Evolutionary conservation across 2,797 vertebrate species (phyloP), one percentile per base, ranked within the genome.

Genomic region (Schizopygopsis malacanthus): DNA sequence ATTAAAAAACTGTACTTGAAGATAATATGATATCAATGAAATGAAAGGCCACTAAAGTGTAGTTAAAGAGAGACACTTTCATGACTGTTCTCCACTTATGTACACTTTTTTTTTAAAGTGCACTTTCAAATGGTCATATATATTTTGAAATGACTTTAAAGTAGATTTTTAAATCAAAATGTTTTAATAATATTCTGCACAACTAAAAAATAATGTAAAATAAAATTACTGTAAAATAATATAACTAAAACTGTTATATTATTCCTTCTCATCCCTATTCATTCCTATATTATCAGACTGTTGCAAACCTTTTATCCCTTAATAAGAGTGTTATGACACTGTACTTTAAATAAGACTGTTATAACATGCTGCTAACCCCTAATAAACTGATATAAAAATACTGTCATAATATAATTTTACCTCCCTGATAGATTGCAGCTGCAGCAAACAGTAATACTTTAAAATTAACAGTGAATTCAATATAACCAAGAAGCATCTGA

Each of bases 401-500:
- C 15, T 43, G 43, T 43, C 18, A 20, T 54, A 3, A 54, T 54
- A 7, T 20, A 54, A 54, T 54, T 22, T 39, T 5, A 69, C 4
- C 2, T 2, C 12, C 41, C 15, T 25, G 43, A 18, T 43, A 43
- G 7, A n/a, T 1, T 41, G 11, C 28, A 33, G 28, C 15, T 37
- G 7, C 63, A 91, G 93, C 91, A 93, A 88, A 95, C 92, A 87
- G 88, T 92, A 91, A 95, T 94, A 92, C 82, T 88, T 92, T 92
- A 92, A 94, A 91, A 95, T 95, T 92, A 94, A 93, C 91, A 91
- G 89, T 89, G 91, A 71, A 88, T 90, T 94, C 93, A 93, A 92
- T 92, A 93, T 18, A 47, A 73, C 79, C 9, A 11, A 20, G 50
- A 22, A 13, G 33, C 18, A 56, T 56, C 47, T 91, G 70, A 84